phyloP scores from a whole-genome alignment of 2,797 vertebrate genomes.

The Hippopotamyrus pictus region DNA sequence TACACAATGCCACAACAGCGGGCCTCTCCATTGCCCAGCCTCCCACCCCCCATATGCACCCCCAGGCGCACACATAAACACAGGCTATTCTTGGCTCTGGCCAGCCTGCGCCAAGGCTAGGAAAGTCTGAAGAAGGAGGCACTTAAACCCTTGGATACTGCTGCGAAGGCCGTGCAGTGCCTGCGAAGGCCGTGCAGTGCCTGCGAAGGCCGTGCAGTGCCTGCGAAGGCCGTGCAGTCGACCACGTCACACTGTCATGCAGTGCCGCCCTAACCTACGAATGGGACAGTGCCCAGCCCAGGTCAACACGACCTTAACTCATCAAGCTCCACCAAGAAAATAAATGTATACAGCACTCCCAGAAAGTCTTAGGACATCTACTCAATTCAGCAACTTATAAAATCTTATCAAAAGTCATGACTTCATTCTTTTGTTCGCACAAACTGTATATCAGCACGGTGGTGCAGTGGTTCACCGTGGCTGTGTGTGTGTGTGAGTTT shows the following conservation, averaged over 20 bases:
- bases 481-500: too few relatives aligned
- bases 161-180: not conserved
- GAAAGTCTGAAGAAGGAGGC: not conserved
- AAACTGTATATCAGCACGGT: not conserved
- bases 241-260: not conserved
- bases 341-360: not conserved
- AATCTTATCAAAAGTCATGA: not conserved
- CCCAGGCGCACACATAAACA: slow-evolving; percentile 2
- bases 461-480: not conserved
- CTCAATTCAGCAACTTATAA: not conserved
- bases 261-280: not conserved
- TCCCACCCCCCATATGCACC: not conserved
- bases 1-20: not conserved
- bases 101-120: not conserved
- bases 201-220: not conserved
- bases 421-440: not conserved
- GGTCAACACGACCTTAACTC: not conserved
- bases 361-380: not conserved
- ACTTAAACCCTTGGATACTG: not conserved
- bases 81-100: slow-evolving; percentile 11
- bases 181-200: not conserved
- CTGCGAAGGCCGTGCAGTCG: not conserved
- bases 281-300: too few relatives aligned
- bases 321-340: not conserved
- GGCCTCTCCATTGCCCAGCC: not conserved